A percentile compares a stretch with the other conserved stretches of the same genome.
Evolutionary conservation across 2,888 invertebrate species (phyloP).

Genomic region (Psococerastis gibbosa): DNA sequence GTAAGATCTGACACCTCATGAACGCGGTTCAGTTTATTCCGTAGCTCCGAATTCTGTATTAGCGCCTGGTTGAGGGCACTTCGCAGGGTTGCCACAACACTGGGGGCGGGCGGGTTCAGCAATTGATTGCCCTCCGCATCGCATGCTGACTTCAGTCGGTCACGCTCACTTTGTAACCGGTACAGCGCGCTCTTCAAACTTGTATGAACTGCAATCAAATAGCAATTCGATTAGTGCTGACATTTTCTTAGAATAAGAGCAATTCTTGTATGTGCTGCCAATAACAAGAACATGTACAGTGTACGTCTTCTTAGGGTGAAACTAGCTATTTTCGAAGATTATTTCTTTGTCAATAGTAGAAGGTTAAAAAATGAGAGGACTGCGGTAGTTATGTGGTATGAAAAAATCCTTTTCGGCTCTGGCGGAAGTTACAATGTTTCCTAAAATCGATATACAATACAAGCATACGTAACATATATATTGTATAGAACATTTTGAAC

Average conservation of each 20-base stretch:
- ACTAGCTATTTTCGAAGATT: not conserved
- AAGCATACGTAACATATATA: too few relatives aligned
- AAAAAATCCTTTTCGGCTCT: too few relatives aligned
- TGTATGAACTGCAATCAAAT: slow-evolving; percentile 26
- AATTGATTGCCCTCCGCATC: slow-evolving; percentile 22
- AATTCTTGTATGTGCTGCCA: too few relatives aligned
- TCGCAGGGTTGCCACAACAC: slow-evolving; percentile 33
- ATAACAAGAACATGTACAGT: slow-evolving; percentile 7
- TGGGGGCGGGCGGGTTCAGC: slow-evolving; percentile 12
- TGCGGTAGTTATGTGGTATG: too few relatives aligned
- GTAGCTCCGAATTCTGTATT: slow-evolving; percentile 56
- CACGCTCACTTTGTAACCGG: slow-evolving; percentile 32
- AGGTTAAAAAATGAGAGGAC: too few relatives aligned
- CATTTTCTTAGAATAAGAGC: too few relatives aligned
- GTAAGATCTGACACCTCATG: slow-evolving; percentile 43
- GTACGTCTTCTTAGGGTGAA: not conserved
- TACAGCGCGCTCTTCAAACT: slow-evolving; percentile 30
- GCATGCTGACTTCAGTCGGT: slow-evolving; percentile 41
- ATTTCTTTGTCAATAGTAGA: too few relatives aligned
- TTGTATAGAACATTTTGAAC: too few relatives aligned
- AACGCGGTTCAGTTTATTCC: slow-evolving; percentile 37
- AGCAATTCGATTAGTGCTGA: slow-evolving; percentile 1
- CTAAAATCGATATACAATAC: too few relatives aligned
- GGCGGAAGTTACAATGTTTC: too few relatives aligned
- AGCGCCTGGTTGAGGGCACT: slow-evolving; percentile 43